These are phyloP conservation scores for Orcinus orca DNA, from an alignment of 2,113 vertebrate species.

Conservation along the genomic window DNA sequence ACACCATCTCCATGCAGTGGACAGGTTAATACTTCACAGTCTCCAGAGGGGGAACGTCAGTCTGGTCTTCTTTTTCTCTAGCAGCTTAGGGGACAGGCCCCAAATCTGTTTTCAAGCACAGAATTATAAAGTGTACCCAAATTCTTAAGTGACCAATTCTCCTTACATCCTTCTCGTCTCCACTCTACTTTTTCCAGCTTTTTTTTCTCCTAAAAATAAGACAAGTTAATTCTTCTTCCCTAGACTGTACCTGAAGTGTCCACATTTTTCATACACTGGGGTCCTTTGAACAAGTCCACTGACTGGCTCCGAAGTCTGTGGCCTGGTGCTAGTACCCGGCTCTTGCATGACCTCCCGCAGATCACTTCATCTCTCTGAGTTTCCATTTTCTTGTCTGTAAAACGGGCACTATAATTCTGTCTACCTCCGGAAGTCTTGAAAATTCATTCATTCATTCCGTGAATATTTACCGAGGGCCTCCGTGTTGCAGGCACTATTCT, in stretches of 20 bases:
- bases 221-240: neutral
- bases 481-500: neutral
- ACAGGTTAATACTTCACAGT: neutral
- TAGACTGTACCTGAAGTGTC: neutral
- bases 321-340: neutral
- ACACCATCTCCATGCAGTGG: neutral
- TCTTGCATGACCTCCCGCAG: neutral
- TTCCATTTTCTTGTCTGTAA: neutral
- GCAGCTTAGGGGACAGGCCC: neutral
- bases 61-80: neutral
- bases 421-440: neutral
- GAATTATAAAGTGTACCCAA: neutral
- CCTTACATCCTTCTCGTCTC: neutral
- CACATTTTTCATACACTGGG: neutral
- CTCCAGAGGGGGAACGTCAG: neutral
- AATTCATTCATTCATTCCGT: neutral
- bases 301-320: neutral
- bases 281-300: neutral
- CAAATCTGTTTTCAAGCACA: neutral
- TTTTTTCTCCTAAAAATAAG: neutral
- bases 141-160: neutral
- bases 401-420: neutral
- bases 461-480: neutral
- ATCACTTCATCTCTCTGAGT: neutral
- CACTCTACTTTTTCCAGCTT: neutral